Evolutionary conservation across 2,113 vertebrate species (phyloP), one percentile per base, ranked within the genome.

Genomic region (Mormyrus iriodes): DNA sequence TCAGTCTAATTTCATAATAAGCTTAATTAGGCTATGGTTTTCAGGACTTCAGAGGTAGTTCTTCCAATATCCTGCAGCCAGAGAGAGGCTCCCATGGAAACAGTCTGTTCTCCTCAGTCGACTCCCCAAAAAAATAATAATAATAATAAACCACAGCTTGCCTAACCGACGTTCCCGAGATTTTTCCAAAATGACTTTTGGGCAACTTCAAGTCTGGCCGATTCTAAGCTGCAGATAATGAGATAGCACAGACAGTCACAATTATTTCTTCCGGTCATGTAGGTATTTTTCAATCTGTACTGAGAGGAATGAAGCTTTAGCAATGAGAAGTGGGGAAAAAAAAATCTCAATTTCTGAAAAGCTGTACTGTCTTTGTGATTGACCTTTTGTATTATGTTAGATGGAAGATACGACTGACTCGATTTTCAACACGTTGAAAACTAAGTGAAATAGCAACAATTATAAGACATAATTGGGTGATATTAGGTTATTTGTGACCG

Each of bases 391-490:
- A 4, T 86, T 86, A 44, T 76, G 2, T 27, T 52, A 46, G 89
- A 89, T 31, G 76, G 51, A 49, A 53, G 48, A 42, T 76, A 42
- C 49, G 85, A 19, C 49, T 86, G 35, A 76, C 24, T 19, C 49
- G 19, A 83, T n/a, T n/a, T n/a, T n/a, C n/a, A n/a, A n/a, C n/a
- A 76, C 48, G 55, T 89, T 42, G 10, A 27, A 89, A 86, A 61
- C 35, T 46, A 87, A 87, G 46, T 79, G 35, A 55, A 76, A 52
- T 79, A 39, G 51, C 89, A 90, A 46, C n/a, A 46, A 52, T 87
- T 76, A 73, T 76, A 76, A 79, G 86, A 27, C 49, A 76, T 69
- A 73, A 79, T 79, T 79, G 35, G 73, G 73, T 39, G 73, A 79
- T 79, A 79, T 79, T 79, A 42, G 73, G 15, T 79, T 79, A 39